Conservation (phyloP, 2,888 invertebrate species). For the Pilophorus perplexus region DNA sequence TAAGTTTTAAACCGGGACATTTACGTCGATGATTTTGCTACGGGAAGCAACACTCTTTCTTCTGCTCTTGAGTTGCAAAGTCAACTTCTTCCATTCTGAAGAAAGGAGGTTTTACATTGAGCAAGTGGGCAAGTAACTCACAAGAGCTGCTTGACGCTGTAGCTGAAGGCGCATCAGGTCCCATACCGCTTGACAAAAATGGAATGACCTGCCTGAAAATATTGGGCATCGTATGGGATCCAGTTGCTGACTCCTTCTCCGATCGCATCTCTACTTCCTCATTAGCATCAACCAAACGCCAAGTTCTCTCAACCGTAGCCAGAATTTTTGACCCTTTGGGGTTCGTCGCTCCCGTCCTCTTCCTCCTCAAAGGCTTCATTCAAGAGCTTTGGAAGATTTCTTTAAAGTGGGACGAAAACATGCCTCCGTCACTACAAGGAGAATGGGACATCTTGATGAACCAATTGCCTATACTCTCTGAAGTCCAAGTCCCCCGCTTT, state of each 20-base stretch:
- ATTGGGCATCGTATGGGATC: constrained; percentile 31
- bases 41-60: constrained; percentile 45
- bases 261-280: neutral
- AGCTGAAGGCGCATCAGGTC: neutral
- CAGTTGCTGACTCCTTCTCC: constrained; percentile 8
- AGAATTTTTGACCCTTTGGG: constrained; percentile 31
- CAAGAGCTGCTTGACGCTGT: constrained; percentile 4
- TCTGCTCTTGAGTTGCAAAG: constrained; percentile 38
- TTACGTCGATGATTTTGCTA: constrained; percentile 49
- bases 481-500: constrained; percentile 25
- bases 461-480: constrained; percentile 7
- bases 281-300: constrained; percentile 12
- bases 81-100: constrained; percentile 44
- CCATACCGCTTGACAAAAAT: constrained; percentile 10
- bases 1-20: constrained; percentile 42
- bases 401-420: constrained; percentile 22
- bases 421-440: neutral
- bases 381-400: constrained; percentile 28
- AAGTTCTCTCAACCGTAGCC: constrained; percentile 21
- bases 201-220: constrained; percentile 5
- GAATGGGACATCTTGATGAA: neutral
- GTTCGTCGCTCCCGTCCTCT: constrained; percentile 11
- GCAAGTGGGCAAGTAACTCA: constrained; percentile 46
- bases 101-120: constrained; percentile 44
- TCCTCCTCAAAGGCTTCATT: constrained; percentile 19